A percentile compares a stretch with the other conserved stretches of the same genome.
These are phyloP conservation scores for Drosophila paramelanica DNA, from an alignment of 2,888 invertebrate species.

Conservation along the genomic window DNA sequence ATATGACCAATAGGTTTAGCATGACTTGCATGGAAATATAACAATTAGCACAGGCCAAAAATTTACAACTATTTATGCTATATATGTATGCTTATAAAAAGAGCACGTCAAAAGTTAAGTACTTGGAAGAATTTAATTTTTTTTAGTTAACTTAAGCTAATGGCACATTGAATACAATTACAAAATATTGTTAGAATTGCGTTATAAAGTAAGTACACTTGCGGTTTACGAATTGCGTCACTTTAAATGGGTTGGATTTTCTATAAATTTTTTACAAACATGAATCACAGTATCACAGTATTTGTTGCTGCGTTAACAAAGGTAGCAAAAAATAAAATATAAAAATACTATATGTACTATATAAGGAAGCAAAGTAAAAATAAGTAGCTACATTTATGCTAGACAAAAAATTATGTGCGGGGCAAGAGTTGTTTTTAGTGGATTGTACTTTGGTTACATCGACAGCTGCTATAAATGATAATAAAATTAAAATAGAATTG, in stretches of 20 bases:
- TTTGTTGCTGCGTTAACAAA: conserved; percentile 53
- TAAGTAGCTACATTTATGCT: neutral
- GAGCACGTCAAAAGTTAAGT: conserved; percentile 34
- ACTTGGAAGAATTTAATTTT: conserved; percentile 42
- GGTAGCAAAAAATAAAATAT: conserved; percentile 9
- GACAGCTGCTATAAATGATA: conserved; percentile 30
- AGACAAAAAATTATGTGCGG: conserved; percentile 17
- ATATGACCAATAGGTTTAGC: neutral
- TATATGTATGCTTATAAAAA: neutral
- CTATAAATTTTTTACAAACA: conserved; percentile 18
- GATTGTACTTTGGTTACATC: conserved; percentile 68
- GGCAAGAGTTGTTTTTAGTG: conserved; percentile 49
- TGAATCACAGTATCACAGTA: conserved; percentile 61
- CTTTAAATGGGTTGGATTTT: conserved; percentile 15
- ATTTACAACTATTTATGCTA: conserved; percentile 3
- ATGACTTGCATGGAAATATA: neutral
- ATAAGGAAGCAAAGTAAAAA: conserved; percentile 6
- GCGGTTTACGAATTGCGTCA: conserved; percentile 23
- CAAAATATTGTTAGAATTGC: conserved; percentile 33
- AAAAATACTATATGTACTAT: neutral
- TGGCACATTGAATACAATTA: conserved; percentile 76
- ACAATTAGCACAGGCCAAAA: neutral
- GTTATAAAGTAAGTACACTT: conserved; percentile 71
- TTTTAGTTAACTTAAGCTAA: conserved; percentile 60
- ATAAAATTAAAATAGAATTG: conserved; percentile 1